A percentile compares a stretch with the other conserved stretches of the same genome.
Conservation (phyloP, 35 echinoderm and acorn worm genomes). For the Heliocidaris erythrogramma region DNA sequence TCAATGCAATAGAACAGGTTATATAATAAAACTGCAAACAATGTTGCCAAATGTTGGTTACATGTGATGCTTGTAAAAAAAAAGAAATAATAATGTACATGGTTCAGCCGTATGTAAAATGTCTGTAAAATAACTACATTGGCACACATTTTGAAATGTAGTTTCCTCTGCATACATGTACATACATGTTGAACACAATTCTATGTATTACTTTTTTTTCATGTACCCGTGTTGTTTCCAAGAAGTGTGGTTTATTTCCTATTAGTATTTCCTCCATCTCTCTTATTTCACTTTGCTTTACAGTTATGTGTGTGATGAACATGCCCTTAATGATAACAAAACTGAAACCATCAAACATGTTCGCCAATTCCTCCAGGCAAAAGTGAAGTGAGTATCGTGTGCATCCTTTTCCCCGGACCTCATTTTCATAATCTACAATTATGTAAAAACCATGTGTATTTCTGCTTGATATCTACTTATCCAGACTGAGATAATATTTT, state of each 20-base stretch:
- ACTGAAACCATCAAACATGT: constrained; percentile 66
- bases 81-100: no score
- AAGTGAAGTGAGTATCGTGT: constrained; percentile 53
- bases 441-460: neutral
- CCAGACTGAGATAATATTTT: neutral
- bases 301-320: constrained; percentile 79
- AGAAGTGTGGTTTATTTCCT: neutral
- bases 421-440: neutral
- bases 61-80: no score
- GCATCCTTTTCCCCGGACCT: neutral
- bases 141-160: no score
- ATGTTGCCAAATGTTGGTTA: no score
- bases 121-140: no score
- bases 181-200: no score
- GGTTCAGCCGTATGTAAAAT: no score
- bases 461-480: neutral
- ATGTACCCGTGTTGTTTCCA: no score
- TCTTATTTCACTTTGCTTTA: neutral
- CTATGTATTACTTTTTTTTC: no score
- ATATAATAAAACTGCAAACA: no score
- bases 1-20: no score
- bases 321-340: constrained; percentile 76
- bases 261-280: neutral
- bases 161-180: no score
- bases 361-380: constrained; percentile 57